A percentile compares a stretch with the other conserved stretches of the same genome.
phyloP scores from a whole-genome alignment of 2,113 vertebrate species.

The Catharus bicknelli region DNA sequence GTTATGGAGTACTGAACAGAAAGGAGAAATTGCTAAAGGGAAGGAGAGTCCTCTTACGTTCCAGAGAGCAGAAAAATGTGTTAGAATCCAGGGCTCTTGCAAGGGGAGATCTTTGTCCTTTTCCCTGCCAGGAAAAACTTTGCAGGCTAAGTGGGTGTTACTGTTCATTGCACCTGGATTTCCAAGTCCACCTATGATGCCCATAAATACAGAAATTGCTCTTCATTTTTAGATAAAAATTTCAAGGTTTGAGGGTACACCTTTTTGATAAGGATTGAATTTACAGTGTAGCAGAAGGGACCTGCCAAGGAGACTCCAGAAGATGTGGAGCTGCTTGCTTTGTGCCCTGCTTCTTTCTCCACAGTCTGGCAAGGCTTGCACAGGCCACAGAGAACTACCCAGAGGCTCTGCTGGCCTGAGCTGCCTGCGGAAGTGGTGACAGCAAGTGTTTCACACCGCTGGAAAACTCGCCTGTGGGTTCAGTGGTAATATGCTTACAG shows the following conservation, averaged over 20 bases:
- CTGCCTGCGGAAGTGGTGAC: background rate
- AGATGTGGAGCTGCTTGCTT: background rate
- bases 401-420: background rate
- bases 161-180: background rate
- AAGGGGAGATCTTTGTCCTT: rapidly evolving
- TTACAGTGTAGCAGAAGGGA: background rate
- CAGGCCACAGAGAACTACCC: background rate
- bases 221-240: background rate
- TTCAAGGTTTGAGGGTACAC: rapidly evolving
- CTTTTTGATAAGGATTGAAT: background rate
- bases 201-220: background rate
- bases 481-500: background rate
- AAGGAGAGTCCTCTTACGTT: background rate
- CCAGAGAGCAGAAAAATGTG: background rate
- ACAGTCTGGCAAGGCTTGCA: background rate
- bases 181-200: background rate
- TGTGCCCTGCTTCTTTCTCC: background rate
- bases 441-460: background rate
- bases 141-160: background rate
- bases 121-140: background rate
- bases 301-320: background rate
- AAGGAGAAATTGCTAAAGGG: background rate
- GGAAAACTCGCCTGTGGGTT: background rate
- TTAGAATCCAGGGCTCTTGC: rapidly evolving
- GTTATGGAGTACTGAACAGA: background rate